Base-by-base conservation (phyloP, 2,797 vertebrate species). In the Ctenopoma multispine region DNA sequence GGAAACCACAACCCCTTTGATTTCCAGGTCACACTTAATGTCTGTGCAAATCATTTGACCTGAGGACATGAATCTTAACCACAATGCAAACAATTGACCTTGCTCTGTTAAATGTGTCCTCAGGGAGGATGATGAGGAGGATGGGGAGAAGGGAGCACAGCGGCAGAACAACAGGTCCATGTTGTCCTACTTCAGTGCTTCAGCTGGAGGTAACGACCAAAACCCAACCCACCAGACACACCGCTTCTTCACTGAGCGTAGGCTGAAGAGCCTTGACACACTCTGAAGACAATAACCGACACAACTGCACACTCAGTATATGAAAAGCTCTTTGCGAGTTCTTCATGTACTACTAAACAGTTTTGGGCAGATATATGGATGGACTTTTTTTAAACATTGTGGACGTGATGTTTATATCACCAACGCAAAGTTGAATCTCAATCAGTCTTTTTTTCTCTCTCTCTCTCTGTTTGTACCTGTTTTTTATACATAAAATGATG, bases 61-160 rank as follows among this genome's bases (percentile, higher is more conserved):
- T 61, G 18, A 57, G 41, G 55, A 75, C n/a, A 63, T 3, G 2
- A 74, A n/a, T 4, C 23, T 44, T 59, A 75, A 79, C 41, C 65
- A 18, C 66, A 12, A 51, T 31, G 24, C 51, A 3, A 49, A 75
- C 7, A 68, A 76, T 46, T 9, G 1, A 34, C 59, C 23, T 57
- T 38, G 17, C 69, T 63, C 65, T 67, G 20, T 43, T 65, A 10
- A 68, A 60, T 78, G 8, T 77, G 47, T 82, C 54, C 50, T 71
- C 80, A 94, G 93, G 93, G 93, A 93, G 3, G 92, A 95, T 51
- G 91, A 94, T 0, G 93, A 93, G 9, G 92, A 93, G 66, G 91
- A 91, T 13, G 92, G 93, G 0, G 83, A 91, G 53, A 90, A 94
- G 29, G 91, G 82, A 0, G 94, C 94, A 0, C 87, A 91, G 51